Evolutionary conservation across 1,140 invertebrate species (phyloP), one percentile per base, ranked within the genome.

Genomic region (Tetraneura akinire): DNA sequence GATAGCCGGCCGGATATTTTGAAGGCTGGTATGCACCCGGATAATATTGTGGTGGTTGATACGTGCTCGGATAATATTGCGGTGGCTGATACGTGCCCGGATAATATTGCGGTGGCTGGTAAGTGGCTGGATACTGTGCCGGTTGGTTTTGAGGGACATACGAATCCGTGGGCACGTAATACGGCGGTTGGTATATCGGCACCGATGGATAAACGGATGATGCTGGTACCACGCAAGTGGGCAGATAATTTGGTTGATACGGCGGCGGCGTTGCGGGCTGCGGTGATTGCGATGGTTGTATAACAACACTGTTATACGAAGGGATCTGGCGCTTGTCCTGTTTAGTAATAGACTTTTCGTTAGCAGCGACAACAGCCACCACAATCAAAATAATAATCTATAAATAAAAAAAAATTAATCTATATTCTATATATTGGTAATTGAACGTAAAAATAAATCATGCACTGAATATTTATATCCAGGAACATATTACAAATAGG

Each of bases 171-270:
- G 66, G 1, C 10, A 8, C 18, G 74, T 55, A 55, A 21, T 78
- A 78, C 23, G 21, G 55, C 8, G 53, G 53, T 13, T 78, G 23
- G 21, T 78, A 78, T 16, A 13, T 29, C 4, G 74, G 51, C 13
- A 42, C 29, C 13, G 53, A 51, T 11, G 51, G 73, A 14, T 26
- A 16, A 1, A 16, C 23, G 9, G 26, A 29, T 16, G 68, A 45
- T n/a, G n/a, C n/a, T 29, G 49, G 68, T 51, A 57, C 55, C 9
- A 60, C 74, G 23, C 74, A 78, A 60, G 32, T 37, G 8, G 74
- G 74, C 23, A 78, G 11, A 60, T 78, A 78, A 45, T 13, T 78
- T 1, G 53, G 55, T 29, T 60, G 55, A 16, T 78, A 62, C 29
- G 55, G 3, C 3, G 26, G 3, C 21, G 73, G 73, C 4, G 11